These are phyloP conservation scores for Miltochrista miniata DNA, from an alignment of 2,888 invertebrate genomes.

Conservation along the genomic window DNA sequence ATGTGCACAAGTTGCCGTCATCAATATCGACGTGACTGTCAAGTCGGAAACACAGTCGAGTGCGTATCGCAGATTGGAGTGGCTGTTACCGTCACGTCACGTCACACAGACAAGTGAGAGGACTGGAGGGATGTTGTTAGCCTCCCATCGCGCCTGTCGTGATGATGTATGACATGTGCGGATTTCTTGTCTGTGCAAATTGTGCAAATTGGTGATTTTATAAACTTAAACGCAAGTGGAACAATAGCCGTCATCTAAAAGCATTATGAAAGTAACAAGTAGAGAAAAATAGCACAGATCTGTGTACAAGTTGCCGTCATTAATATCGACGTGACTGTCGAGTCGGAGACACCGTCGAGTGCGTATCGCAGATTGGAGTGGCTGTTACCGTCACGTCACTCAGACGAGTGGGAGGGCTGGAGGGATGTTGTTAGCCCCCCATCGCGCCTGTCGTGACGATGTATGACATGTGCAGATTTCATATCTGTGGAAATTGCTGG, in stretches of 20 bases:
- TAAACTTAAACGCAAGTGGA: too few species aligned
- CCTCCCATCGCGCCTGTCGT: not conserved
- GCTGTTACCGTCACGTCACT: constrained; percentile 47
- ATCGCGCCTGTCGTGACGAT: constrained; percentile 1
- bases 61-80: constrained; percentile 51
- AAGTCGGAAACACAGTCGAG: constrained; percentile 40
- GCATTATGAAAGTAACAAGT: too few species aligned
- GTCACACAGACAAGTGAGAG: constrained; percentile 40
- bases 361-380: constrained; percentile 51
- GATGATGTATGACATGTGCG: constrained; percentile 7
- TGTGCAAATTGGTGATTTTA: constrained; percentile 1
- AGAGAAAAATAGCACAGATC: too few species aligned
- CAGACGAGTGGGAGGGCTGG: constrained; percentile 32
- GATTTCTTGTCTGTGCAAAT: not conserved
- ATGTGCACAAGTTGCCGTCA: not conserved
- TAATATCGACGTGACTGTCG: constrained; percentile 18
- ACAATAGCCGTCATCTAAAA: too few species aligned
- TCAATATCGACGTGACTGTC: constrained; percentile 15
- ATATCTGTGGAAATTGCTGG: not conserved
- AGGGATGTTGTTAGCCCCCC: constrained; percentile 6
- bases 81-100: constrained; percentile 48
- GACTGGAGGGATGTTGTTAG: constrained; percentile 7
- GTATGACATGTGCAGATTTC: constrained; percentile 7
- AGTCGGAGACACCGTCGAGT: constrained; percentile 40
- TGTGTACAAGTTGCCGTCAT: not conserved